Evolutionary conservation across 2,888 invertebrate species (phyloP).

Genomic region (Calliscelio sp.): DNA sequence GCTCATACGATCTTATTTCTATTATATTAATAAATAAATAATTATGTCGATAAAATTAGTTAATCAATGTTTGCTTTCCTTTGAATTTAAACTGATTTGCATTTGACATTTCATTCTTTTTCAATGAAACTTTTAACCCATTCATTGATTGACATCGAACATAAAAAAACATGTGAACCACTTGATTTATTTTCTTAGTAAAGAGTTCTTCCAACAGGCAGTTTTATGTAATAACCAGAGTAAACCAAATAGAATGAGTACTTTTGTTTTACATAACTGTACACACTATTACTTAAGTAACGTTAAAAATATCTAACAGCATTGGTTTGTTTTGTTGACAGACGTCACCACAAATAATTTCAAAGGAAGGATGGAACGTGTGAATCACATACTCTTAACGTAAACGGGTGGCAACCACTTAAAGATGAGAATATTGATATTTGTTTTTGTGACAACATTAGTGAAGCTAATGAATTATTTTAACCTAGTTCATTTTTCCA

Average conservation of each 20-base stretch:
- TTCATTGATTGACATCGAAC: conserved; percentile 31
- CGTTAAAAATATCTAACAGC: conserved; percentile 48
- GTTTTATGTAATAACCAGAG: conserved; percentile 25
- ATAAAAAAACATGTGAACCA: conserved; percentile 20
- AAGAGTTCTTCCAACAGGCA: neutral
- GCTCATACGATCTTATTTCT: no score
- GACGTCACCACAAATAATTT: conserved; percentile 56
- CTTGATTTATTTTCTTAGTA: conserved; percentile 32
- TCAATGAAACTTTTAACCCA: neutral
- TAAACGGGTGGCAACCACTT: conserved; percentile 27
- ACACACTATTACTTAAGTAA: conserved; percentile 38
- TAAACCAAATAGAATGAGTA: conserved; percentile 25
- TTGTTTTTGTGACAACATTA: conserved; percentile 23
- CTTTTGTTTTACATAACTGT: conserved; percentile 46
- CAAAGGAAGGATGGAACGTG: conserved; percentile 28
- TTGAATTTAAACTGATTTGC: no score
- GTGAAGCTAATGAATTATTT: conserved; percentile 16
- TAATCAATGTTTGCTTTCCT: no score
- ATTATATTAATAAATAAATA: no score
- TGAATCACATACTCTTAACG: conserved; percentile 17
- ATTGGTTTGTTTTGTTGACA: conserved; percentile 53
- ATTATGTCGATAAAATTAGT: no score
- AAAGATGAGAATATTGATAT: conserved; percentile 29
- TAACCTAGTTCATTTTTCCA: conserved; percentile 3
- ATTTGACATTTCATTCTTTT: no score